Evolutionary conservation across 2,888 invertebrate genomes (phyloP).

Genomic region (Zaprionus lineosus): DNA sequence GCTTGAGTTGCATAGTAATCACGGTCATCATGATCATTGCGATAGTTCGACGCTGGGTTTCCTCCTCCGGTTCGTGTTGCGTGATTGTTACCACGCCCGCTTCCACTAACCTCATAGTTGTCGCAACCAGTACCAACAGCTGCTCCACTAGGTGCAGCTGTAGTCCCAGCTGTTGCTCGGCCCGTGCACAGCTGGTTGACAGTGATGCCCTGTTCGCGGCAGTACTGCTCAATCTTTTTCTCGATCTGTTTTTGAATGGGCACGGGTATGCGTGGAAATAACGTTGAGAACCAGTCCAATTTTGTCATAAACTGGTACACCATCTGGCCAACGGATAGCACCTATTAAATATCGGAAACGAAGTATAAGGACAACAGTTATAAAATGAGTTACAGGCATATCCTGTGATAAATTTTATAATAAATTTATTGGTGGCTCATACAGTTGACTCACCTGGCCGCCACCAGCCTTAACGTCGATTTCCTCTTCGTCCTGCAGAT

Average conservation of each 20-base stretch:
- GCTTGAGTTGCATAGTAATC: slow-evolving; percentile 63
- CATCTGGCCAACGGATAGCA: slow-evolving; percentile 95
- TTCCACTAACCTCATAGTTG: slow-evolving; percentile 67
- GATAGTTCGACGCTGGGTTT: slow-evolving; percentile 60
- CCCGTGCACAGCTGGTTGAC: slow-evolving; percentile 76
- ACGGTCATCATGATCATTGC: slow-evolving; percentile 80
- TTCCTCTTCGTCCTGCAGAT: slow-evolving; percentile 98
- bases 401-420: too few species aligned
- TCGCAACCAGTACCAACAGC: slow-evolving; percentile 28
- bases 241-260: slow-evolving; percentile 97
- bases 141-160: neutral
- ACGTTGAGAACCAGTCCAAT: slow-evolving; percentile 99
- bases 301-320: slow-evolving; percentile 96
- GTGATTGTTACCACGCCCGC: slow-evolving; percentile 50
- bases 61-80: slow-evolving; percentile 50
- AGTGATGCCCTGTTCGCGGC: slow-evolving; percentile 83
- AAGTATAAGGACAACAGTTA: neutral
- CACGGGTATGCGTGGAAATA: slow-evolving; percentile 99
- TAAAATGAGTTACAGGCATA: too few species aligned
- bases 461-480: slow-evolving; percentile 99
- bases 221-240: slow-evolving; percentile 87
- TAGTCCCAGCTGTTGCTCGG: slow-evolving; percentile 36
- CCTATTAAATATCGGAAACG: slow-evolving; percentile 48
- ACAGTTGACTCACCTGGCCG: slow-evolving; percentile 87
- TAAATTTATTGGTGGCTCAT: slow-evolving; percentile 59